Evolutionary conservation across 2,797 vertebrate species (phyloP).

Genomic region (Toxotes lorentzi): DNA sequence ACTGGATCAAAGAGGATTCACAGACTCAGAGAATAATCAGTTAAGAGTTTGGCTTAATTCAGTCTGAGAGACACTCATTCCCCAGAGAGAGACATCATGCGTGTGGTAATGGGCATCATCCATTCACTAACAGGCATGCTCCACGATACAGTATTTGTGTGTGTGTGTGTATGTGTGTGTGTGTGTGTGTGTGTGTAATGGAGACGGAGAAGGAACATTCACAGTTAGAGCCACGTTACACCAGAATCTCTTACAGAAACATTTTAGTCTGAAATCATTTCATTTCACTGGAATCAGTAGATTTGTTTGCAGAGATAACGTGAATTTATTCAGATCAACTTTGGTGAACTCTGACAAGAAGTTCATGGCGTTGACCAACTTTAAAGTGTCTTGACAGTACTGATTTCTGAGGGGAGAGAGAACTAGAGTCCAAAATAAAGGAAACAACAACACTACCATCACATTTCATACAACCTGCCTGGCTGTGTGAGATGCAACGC

Average conservation of each 20-base stretch:
- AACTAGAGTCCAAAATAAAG: background rate
- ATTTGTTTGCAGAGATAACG: background rate
- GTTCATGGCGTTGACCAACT: too few relatives aligned
- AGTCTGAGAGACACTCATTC: constrained; percentile 37
- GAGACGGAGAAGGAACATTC: too few relatives aligned
- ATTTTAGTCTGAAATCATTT: background rate
- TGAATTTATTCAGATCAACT: background rate
- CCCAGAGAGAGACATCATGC: constrained; percentile 22
- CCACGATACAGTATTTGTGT: background rate
- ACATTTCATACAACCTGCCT: too few relatives aligned
- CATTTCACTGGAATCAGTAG: background rate
- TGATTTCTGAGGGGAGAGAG: background rate
- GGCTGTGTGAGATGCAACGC: too few relatives aligned
- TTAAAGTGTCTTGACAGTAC: background rate
- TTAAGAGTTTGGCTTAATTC: constrained; percentile 40
- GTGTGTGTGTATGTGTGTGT: background rate
- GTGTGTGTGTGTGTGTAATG: too few relatives aligned
- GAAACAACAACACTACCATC: too few relatives aligned
- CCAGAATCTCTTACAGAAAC: background rate
- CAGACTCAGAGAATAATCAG: constrained; percentile 8
- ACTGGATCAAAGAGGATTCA: constrained; percentile 43
- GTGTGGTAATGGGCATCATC: constrained; percentile 23
- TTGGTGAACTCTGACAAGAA: too few relatives aligned
- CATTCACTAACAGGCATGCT: background rate
- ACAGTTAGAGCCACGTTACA: background rate